Base-by-base conservation (phyloP, 2,113 vertebrate genomes). In the Oreocharis arfaki region DNA sequence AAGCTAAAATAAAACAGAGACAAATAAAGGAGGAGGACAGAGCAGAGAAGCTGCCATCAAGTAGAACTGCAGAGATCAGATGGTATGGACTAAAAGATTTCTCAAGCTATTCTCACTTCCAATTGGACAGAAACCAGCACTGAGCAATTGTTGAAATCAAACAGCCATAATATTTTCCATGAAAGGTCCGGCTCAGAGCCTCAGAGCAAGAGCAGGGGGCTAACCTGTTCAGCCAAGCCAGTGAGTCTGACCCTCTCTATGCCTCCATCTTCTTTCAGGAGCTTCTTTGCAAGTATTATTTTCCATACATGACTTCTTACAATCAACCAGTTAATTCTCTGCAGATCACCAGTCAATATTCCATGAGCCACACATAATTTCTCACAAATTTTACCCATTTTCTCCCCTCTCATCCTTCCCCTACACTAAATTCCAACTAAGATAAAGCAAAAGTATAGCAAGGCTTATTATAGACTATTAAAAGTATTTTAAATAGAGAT, bases 391-490 rank as follows among this genome's bases (percentile, higher is more conserved):
- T 69, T 68, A 52, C 3, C 9, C 6, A 1, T 71, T 75, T 86
- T 2, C 3, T 3, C 2, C 7, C 3, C 2, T 13, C 7, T 56
- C 17, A 52, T 19, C 11, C 14, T 63, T 71, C 13, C n/a, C 16
- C 14, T 46, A 41, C 5, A 17, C 23, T 57, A n/a, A n/a, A n/a
- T n/a, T n/a, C n/a, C n/a, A n/a, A n/a, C n/a, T n/a, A n/a, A n/a
- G 22, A 21, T 35, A 68, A 77, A 87, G 8, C 16, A 64, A n/a
- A 73, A 84, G n/a, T 22, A 6, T 56, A 22, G 14, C 11, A 49
- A 81, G 32, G 11, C n/a, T n/a, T n/a, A n/a, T n/a, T n/a, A n/a
- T n/a, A 49, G 12, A 68, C 2, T 35, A 41, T 24, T 65, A 50
- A 3, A 81, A 64, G 15, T 44, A 64, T 42, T 55, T 81, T 52